phyloP scores from a whole-genome alignment of 1,140 invertebrate genomes.

The Pissodes strobi region DNA sequence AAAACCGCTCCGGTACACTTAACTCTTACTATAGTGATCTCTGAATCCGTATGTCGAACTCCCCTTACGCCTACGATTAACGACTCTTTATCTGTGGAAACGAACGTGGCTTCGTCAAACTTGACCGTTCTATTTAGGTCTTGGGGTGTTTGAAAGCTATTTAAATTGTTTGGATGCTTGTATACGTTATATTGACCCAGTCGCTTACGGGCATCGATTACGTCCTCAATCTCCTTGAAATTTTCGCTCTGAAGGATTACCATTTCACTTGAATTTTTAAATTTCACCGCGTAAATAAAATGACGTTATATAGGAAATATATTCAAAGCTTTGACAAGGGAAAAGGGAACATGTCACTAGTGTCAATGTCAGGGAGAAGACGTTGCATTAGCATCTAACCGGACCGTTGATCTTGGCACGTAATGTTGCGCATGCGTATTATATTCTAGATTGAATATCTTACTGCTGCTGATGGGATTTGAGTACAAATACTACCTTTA shows the following conservation, averaged over 20 bases:
- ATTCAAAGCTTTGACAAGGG: too few species aligned
- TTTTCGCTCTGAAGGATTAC: conserved; percentile 18
- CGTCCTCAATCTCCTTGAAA: conserved; percentile 51
- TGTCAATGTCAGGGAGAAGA: too few species aligned
- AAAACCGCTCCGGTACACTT: conserved; percentile 40
- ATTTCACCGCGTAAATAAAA: background rate
- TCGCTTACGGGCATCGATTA: conserved; percentile 49
- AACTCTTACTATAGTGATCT: conserved; percentile 50
- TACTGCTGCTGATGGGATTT: too few species aligned
- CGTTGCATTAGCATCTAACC: too few species aligned
- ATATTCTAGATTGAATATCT: too few species aligned
- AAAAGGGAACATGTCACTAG: too few species aligned
- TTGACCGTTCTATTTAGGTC: conserved; percentile 18
- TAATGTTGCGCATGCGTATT: too few species aligned
- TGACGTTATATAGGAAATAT: background rate
- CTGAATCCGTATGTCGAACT: conserved; percentile 48
- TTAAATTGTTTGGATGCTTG: conserved; percentile 37
- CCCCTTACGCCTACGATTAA: background rate
- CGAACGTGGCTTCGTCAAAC: conserved; percentile 37
- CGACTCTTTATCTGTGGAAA: conserved; percentile 37
- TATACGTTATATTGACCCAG: conserved; percentile 48
- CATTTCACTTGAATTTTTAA: conserved; percentile 39
- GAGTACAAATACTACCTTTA: too few species aligned
- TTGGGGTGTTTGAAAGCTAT: conserved; percentile 13
- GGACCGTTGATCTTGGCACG: too few species aligned